Conservation (phyloP, 2,888 invertebrate genomes). For the Entomobrya proxima region DNA sequence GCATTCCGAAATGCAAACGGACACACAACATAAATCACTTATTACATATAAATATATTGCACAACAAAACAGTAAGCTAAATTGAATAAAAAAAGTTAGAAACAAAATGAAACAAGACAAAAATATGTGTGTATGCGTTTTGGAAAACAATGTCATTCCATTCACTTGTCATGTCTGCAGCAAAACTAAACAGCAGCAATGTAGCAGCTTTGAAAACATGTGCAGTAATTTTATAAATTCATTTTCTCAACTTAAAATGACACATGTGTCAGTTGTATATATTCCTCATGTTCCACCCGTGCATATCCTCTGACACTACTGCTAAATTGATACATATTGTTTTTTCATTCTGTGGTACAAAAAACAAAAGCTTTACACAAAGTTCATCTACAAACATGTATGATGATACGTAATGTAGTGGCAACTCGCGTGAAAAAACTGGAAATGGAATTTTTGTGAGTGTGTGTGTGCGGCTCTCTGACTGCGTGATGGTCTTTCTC, state of each 20-base stretch:
- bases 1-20: neutral
- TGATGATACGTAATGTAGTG: no score
- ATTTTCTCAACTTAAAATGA: neutral
- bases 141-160: no score
- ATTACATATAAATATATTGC: no score
- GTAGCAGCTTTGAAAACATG: neutral
- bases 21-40: no score
- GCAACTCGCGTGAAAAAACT: no score
- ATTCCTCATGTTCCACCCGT: neutral
- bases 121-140: no score
- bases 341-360: neutral
- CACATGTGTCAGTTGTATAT: no score
- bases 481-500: neutral
- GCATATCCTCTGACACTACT: neutral
- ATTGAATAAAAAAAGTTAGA: no score
- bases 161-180: no score
- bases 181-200: no score
- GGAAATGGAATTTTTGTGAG: slow-evolving; percentile 21
- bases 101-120: no score
- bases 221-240: slow-evolving; percentile 9
- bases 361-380: neutral
- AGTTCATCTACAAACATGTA: neutral
- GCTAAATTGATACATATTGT: slow-evolving; percentile 39
- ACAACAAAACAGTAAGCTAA: no score
- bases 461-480: neutral